Conservation (phyloP, 2,113 vertebrate genomes). For the Ptilonorhynchus violaceus region DNA sequence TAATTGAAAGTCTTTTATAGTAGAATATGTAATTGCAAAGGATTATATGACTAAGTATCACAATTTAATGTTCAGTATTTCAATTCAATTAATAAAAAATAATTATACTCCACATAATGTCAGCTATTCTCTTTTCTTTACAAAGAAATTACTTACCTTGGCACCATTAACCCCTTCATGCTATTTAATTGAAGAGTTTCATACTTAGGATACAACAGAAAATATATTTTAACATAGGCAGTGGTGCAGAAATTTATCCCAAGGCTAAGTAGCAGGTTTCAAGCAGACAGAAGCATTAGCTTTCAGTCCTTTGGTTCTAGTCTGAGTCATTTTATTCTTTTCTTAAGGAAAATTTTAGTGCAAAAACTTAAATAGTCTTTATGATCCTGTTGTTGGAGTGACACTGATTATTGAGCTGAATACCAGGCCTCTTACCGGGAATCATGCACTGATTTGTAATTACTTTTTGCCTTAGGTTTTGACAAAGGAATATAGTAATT, state of each 20-base stretch:
- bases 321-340: not conserved
- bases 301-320: not conserved
- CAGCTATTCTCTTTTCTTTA: not conserved
- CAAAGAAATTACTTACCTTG: not conserved
- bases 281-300: not conserved
- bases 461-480: not conserved
- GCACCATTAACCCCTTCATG: not conserved
- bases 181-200: not conserved
- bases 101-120: not conserved
- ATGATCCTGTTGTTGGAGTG: not conserved
- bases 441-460: not conserved
- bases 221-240: not conserved
- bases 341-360: not conserved
- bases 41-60: not conserved
- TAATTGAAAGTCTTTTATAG: not conserved
- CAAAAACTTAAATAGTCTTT: not conserved
- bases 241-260: not conserved
- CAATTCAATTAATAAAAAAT: not conserved
- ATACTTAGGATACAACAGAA: not conserved
- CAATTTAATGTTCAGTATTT: not conserved
- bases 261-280: not conserved
- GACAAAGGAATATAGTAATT: constrained; percentile 12
- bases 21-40: not conserved
- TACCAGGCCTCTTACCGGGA: not conserved
- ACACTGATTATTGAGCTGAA: not conserved